Evolutionary conservation across 2,113 vertebrate genomes (phyloP).

Genomic region (Stomatorhinus ivindoensis): DNA sequence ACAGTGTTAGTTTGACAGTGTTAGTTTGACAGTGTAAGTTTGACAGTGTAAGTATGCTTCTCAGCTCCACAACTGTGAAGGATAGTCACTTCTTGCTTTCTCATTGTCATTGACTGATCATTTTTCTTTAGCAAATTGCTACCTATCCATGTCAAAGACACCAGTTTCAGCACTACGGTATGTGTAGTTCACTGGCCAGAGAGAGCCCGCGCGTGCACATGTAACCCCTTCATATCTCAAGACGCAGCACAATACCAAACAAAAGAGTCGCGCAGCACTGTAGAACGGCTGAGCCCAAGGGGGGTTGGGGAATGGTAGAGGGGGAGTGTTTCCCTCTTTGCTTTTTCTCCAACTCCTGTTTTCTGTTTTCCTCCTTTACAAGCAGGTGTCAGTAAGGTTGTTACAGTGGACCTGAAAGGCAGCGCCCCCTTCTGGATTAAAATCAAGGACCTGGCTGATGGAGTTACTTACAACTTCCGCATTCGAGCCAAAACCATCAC

Average conservation of each 20-base stretch:
- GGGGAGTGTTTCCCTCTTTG: not conserved
- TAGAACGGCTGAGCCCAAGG: not conserved
- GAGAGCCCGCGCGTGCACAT: not conserved
- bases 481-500: slow-evolving; percentile 86
- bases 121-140: not conserved
- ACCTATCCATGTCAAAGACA: not conserved
- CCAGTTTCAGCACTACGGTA: not conserved
- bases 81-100: not conserved
- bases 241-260: not conserved
- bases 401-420: slow-evolving; percentile 94
- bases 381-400: slow-evolving; percentile 95
- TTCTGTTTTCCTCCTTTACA: slow-evolving; percentile 57
- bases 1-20: no score
- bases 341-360: slow-evolving; percentile 45
- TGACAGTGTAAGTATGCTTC: not conserved
- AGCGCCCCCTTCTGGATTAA: slow-evolving; percentile 86
- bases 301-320: not conserved
- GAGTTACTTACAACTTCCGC: slow-evolving; percentile 84
- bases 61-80: not conserved
- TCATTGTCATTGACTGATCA: not conserved
- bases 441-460: slow-evolving; percentile 89
- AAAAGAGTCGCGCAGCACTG: not conserved
- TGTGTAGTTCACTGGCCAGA: not conserved
- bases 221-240: not conserved
- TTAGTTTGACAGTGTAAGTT: no score